phyloP scores from a whole-genome alignment of 2,113 vertebrate genomes.

The Toxotes jaculatrix region DNA sequence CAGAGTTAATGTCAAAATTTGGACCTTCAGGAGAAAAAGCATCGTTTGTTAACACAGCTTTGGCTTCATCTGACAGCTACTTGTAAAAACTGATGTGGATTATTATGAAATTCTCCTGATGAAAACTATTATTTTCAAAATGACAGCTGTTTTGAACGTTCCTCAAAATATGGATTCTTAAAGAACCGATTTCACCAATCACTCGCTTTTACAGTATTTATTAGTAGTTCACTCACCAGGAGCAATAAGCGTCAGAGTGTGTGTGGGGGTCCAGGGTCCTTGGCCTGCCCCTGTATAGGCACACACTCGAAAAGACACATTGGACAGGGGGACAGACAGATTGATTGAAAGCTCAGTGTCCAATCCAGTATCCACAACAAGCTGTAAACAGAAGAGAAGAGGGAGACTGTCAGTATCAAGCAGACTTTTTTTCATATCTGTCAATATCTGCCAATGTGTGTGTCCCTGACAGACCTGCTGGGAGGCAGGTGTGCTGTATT shows the following conservation, averaged over 20 bases:
- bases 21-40: neutral
- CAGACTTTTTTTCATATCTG: neutral
- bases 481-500: conserved; percentile 79
- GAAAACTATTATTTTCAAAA: neutral
- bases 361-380: conserved; percentile 83
- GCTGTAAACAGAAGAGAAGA: conserved; percentile 68
- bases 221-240: conserved; percentile 71
- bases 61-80: neutral
- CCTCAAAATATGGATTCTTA: neutral
- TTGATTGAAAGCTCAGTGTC: conserved; percentile 85
- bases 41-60: neutral
- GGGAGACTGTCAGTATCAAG: neutral
- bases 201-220: too few relatives aligned
- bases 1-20: conserved; percentile 28
- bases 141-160: neutral
- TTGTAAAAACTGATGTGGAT: neutral
- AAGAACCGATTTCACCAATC: neutral
- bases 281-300: conserved; percentile 88
- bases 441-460: neutral
- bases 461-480: conserved; percentile 62
- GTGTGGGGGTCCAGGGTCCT: conserved; percentile 88
- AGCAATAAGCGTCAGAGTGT: conserved; percentile 78
- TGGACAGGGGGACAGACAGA: conserved; percentile 81
- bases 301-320: conserved; percentile 87
- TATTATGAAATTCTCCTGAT: neutral